Evolutionary conservation across 2,888 invertebrate species (phyloP).

Genomic region (Eupithecia abbreviata): DNA sequence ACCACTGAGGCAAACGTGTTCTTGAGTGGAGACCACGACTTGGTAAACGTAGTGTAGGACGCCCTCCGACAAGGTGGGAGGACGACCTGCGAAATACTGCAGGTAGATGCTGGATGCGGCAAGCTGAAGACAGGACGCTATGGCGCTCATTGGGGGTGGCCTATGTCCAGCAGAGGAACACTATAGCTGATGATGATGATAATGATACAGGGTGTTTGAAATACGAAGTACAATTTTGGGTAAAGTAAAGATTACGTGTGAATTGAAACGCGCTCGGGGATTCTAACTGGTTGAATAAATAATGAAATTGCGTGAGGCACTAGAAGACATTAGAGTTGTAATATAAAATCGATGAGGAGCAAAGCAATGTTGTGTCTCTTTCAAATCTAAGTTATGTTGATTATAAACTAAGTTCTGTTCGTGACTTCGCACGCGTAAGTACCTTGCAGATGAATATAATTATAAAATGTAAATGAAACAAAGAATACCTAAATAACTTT

Average conservation of each 20-base stretch:
- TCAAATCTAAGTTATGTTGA: not conserved
- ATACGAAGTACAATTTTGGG: not conserved
- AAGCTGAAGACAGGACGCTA: too few species aligned
- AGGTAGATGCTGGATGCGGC: too few species aligned
- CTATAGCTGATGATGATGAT: too few species aligned
- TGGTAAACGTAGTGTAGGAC: too few species aligned
- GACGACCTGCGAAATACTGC: too few species aligned
- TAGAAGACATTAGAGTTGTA: not conserved
- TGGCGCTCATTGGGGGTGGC: too few species aligned
- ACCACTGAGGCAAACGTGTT: too few species aligned
- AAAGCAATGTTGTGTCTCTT: not conserved
- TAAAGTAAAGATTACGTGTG: too few species aligned
- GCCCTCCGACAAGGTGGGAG: too few species aligned
- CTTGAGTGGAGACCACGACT: too few species aligned
- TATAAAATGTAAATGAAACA: not conserved
- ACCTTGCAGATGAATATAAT: not conserved
- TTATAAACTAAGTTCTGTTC: not conserved
- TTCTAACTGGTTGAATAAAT: not conserved
- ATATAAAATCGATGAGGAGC: not conserved
- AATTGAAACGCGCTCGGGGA: not conserved
- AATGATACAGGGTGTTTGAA: conserved; percentile 10
- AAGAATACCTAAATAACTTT: not conserved
- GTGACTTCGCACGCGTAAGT: not conserved
- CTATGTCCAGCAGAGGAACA: too few species aligned
- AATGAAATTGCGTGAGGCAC: not conserved